phyloP scores from a whole-genome alignment of 1,140 invertebrate species.

The Portunus trituberculatus region DNA sequence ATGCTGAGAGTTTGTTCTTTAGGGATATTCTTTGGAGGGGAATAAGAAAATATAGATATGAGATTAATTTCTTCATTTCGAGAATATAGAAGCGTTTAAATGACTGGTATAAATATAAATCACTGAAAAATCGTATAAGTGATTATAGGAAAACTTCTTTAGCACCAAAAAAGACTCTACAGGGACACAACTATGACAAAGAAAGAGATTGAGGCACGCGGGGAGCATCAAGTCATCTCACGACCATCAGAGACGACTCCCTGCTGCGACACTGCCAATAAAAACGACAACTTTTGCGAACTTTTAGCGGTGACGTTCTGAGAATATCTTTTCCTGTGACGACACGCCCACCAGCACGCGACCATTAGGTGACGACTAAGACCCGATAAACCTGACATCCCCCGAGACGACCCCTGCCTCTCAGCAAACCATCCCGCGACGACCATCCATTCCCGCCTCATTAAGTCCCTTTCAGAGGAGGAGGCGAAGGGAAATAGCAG shows the following conservation, averaged over 20 bases:
- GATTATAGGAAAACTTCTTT: not conserved
- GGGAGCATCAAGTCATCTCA: not conserved
- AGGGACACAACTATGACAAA: not conserved
- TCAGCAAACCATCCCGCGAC: not conserved
- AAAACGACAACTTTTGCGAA: not conserved
- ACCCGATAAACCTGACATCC: not conserved
- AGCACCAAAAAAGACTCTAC: not conserved
- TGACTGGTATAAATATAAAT: no score
- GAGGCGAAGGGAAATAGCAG: slow-evolving; percentile 5
- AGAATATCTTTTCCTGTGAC: not conserved
- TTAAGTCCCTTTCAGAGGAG: not conserved
- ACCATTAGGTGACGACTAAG: no score
- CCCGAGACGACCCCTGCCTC: not conserved
- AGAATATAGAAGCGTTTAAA: no score
- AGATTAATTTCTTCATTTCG: no score
- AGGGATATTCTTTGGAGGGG: no score
- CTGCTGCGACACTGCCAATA: not conserved
- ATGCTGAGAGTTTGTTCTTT: no score
- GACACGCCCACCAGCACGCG: no score
- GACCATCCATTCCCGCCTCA: slow-evolving; percentile 1
- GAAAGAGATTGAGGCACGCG: not conserved
- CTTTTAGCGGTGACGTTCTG: not conserved
- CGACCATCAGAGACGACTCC: not conserved
- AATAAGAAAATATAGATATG: no score
- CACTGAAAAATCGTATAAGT: no score